phyloP scores from a whole-genome alignment of 2,888 invertebrate species.

The Pegoplata infirma region DNA sequence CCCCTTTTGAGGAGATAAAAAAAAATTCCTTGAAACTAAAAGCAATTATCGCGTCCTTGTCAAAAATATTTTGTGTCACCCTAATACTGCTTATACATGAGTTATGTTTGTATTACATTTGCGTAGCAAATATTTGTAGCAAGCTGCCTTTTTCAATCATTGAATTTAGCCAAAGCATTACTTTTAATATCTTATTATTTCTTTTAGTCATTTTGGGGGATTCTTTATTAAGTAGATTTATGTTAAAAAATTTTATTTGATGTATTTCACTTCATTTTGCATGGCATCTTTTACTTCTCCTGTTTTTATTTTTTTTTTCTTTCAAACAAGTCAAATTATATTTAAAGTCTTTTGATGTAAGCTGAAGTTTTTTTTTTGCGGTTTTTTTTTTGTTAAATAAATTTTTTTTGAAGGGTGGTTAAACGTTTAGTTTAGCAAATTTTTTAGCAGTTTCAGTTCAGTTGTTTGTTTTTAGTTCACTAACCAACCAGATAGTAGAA shows the following conservation, averaged over 20 bases:
- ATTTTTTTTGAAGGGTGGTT: slow-evolving; percentile 39
- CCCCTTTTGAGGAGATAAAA: too few relatives aligned
- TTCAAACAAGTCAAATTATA: slow-evolving; percentile 9
- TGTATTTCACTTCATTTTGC: background rate
- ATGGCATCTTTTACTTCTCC: background rate
- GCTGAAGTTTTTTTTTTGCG: slow-evolving; percentile 8
- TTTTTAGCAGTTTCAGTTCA: slow-evolving; percentile 29
- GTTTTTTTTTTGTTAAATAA: slow-evolving; percentile 1
- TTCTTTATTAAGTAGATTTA: slow-evolving; percentile 39
- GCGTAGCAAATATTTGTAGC: background rate
- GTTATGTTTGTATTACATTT: background rate
- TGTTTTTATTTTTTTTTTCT: background rate
- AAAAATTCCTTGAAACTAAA: too few relatives aligned
- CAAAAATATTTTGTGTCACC: too few relatives aligned
- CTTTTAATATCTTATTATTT: background rate
- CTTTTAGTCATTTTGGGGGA: background rate
- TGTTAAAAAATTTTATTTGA: slow-evolving; percentile 21
- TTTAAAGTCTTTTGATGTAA: slow-evolving; percentile 32
- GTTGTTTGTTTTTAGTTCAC: slow-evolving; percentile 23
- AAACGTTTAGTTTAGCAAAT: slow-evolving; percentile 52
- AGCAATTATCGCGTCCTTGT: too few relatives aligned
- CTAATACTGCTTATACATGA: too few relatives aligned
- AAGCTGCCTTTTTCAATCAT: background rate
- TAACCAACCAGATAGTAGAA: too few relatives aligned
- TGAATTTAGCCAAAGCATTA: background rate